phyloP scores from a whole-genome alignment of 2,113 vertebrate species.

The Andinoacara biseriatus region DNA sequence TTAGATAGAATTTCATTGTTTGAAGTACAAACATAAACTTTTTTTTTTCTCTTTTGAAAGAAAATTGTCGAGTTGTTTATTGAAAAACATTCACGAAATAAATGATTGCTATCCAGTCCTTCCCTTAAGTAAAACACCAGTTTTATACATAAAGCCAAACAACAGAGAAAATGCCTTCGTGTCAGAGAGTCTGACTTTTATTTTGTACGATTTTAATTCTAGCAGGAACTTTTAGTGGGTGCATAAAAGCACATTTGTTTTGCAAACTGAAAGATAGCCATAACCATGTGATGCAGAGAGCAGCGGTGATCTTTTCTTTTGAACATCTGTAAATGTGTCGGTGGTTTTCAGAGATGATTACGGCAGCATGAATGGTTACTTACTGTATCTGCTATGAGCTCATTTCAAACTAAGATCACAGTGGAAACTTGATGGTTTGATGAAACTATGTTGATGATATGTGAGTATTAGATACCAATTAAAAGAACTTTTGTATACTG shows the following conservation, averaged over 20 bases:
- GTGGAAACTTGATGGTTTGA: slow-evolving; percentile 32
- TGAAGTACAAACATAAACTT: slow-evolving; percentile 30
- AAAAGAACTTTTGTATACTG: slow-evolving; percentile 31
- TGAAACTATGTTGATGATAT: slow-evolving; percentile 21
- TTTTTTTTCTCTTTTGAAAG: slow-evolving; percentile 39
- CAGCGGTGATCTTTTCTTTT: background rate
- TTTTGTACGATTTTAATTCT: slow-evolving; percentile 14
- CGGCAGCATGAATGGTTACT: slow-evolving; percentile 44
- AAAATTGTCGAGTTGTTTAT: slow-evolving; percentile 37
- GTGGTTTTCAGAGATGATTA: slow-evolving; percentile 28
- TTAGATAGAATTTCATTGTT: slow-evolving; percentile 48
- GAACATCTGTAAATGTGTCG: slow-evolving; percentile 24
- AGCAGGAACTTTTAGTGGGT: background rate
- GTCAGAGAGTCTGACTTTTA: slow-evolving; percentile 29
- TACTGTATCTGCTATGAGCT: slow-evolving; percentile 32
- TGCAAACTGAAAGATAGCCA: slow-evolving; percentile 42
- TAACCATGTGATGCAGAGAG: slow-evolving; percentile 20
- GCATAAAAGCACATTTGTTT: slow-evolving; percentile 35
- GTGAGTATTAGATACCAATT: slow-evolving; percentile 28
- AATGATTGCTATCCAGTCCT: background rate
- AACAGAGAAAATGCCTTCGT: slow-evolving; percentile 49
- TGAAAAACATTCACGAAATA: slow-evolving; percentile 22
- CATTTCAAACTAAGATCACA: slow-evolving; percentile 17
- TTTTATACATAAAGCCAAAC: slow-evolving; percentile 58
- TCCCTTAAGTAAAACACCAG: background rate